Percentiles rank a stretch among this genome's conserved stretches.
phyloP scores from a whole-genome alignment of 2,113 vertebrate species.

The Monopterus albus region DNA sequence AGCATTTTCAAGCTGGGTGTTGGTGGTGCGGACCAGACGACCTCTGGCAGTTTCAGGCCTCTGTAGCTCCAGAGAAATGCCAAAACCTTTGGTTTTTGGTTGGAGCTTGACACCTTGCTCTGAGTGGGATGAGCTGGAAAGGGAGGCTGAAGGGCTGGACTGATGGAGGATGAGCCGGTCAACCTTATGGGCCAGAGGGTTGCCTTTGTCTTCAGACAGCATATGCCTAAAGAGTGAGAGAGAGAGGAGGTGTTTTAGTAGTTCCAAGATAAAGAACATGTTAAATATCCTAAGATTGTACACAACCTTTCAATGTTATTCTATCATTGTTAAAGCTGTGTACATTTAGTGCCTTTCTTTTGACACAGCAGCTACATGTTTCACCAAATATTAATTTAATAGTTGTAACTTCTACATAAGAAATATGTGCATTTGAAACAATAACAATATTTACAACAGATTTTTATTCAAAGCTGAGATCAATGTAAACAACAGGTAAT shows the following conservation, averaged over 20 bases:
- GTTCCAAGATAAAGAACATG: not conserved
- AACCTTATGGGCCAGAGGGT: conserved; percentile 11
- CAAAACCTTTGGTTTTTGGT: not conserved
- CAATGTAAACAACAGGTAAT: too few species aligned
- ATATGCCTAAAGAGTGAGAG: conserved; percentile 29
- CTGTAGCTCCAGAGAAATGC: conserved; percentile 22
- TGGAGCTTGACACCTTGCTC: conserved; percentile 6
- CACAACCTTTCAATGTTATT: not conserved
- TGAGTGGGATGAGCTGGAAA: conserved; percentile 49
- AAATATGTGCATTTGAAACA: too few species aligned
- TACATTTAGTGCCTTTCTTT: not conserved
- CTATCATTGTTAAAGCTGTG: not conserved
- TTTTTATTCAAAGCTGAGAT: not conserved
- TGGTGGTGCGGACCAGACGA: conserved; percentile 15
- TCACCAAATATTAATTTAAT: too few species aligned
- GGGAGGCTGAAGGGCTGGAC: conserved; percentile 40
- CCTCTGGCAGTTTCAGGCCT: conserved; percentile 74
- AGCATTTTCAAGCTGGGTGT: not conserved
- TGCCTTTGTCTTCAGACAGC: conserved; percentile 3
- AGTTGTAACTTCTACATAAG: not conserved
- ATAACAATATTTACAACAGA: too few species aligned
- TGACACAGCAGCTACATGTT: too few species aligned
- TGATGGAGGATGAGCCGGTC: conserved; percentile 66
- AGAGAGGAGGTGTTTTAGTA: not conserved
- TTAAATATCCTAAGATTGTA: not conserved